Conservation (phyloP, 2,113 vertebrate species). For the Anhinga anhinga region DNA sequence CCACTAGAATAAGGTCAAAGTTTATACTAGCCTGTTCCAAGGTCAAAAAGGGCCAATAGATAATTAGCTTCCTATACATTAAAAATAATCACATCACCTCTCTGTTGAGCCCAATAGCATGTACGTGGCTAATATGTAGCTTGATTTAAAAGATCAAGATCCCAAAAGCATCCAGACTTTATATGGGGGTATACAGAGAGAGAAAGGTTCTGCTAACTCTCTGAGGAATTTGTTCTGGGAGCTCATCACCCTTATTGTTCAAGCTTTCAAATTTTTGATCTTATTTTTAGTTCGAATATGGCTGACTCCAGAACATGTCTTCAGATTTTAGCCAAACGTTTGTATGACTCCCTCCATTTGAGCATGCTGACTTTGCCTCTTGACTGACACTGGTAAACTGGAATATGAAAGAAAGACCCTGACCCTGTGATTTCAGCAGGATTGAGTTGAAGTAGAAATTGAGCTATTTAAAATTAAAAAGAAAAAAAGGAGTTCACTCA, state of each 20-base stretch:
- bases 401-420: not conserved
- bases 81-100: not conserved
- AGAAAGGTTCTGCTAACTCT: not conserved
- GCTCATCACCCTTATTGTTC: not conserved
- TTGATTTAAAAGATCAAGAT: not conserved
- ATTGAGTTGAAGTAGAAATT: slow-evolving; percentile 45
- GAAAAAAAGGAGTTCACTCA: slow-evolving; percentile 2
- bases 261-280: not conserved
- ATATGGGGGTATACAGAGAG: not conserved
- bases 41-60: not conserved
- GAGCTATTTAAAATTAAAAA: slow-evolving; percentile 40
- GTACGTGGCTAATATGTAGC: not conserved
- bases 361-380: not conserved
- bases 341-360: not conserved
- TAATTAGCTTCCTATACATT: not conserved
- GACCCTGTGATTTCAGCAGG: slow-evolving; percentile 34
- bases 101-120: not conserved
- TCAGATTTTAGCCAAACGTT: not conserved
- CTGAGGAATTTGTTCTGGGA: not conserved
- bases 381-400: not conserved
- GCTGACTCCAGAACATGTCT: not conserved
- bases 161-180: not conserved
- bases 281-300: not conserved
- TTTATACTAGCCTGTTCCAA: not conserved
- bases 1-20: not conserved